Conservation (phyloP, 2,797 vertebrate genomes). For the Pipistrellus kuhlii region DNA sequence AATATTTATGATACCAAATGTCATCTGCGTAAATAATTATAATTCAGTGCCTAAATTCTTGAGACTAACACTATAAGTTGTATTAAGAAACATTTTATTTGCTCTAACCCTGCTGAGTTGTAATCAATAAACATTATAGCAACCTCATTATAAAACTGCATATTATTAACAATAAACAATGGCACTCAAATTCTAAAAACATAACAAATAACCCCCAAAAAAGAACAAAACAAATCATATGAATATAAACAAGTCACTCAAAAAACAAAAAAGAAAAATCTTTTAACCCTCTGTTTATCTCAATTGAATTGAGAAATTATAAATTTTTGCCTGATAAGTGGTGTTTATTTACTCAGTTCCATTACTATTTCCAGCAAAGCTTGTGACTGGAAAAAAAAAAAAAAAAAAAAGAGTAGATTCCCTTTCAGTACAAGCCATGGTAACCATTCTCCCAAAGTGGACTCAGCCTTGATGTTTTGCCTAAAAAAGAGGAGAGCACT, state of each 20-base stretch:
- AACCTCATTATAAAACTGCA: not conserved
- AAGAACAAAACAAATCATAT: not conserved
- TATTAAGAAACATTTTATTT: conserved; percentile 61
- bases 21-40: conserved; percentile 69
- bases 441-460: not conserved
- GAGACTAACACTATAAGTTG: conserved; percentile 27
- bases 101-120: conserved; percentile 44
- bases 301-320: not conserved
- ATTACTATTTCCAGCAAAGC: not conserved
- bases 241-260: not conserved
- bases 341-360: not conserved
- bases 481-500: not conserved
- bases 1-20: conserved; percentile 71
- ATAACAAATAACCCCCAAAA: not conserved
- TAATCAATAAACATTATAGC: conserved; percentile 44
- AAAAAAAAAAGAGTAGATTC: not conserved
- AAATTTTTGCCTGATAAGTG: not conserved
- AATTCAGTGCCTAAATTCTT: conserved; percentile 57
- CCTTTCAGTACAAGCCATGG: not conserved
- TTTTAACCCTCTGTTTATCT: conserved; percentile 24
- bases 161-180: not conserved
- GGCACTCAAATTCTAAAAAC: not conserved
- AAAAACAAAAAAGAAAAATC: not conserved
- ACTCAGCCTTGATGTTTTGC: not conserved
- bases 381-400: not conserved